Conservation (phyloP, 2,888 invertebrate genomes). For the Cylloceria caligata region DNA sequence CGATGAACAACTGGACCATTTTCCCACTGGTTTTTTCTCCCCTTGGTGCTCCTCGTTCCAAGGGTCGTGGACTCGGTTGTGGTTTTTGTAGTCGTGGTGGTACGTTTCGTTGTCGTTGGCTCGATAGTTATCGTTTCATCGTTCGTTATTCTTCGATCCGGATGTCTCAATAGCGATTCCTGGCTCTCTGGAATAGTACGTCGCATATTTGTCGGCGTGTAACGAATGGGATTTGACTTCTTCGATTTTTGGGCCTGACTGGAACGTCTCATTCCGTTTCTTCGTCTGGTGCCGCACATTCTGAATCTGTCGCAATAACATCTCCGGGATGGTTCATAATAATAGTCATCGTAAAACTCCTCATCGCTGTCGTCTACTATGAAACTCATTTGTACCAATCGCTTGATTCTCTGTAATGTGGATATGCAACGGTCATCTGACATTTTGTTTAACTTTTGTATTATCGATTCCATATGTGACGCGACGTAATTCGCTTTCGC, state of each 20-base stretch:
- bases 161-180: neutral
- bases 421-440: neutral
- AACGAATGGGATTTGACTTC: neutral
- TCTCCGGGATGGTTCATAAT: neutral
- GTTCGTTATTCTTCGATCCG: neutral
- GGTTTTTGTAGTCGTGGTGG: constrained; percentile 28
- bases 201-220: neutral
- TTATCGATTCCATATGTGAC: neutral
- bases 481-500: neutral
- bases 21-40: neutral
- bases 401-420: constrained; percentile 19
- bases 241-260: neutral
- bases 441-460: constrained; percentile 13
- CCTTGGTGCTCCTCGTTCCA: neutral
- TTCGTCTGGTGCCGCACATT: neutral
- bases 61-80: constrained; percentile 15
- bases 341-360: neutral
- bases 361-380: constrained; percentile 5
- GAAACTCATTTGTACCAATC: constrained; percentile 16
- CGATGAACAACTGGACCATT: neutral
- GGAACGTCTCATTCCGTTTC: neutral
- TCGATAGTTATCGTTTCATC: neutral
- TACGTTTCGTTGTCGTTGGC: constrained; percentile 1
- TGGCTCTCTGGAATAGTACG: constrained; percentile 1
- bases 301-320: neutral